Evolutionary conservation across 2,888 invertebrate genomes (phyloP), one percentile per base, ranked within the genome.

Genomic region (Hirtodrosophila histrioides): DNA sequence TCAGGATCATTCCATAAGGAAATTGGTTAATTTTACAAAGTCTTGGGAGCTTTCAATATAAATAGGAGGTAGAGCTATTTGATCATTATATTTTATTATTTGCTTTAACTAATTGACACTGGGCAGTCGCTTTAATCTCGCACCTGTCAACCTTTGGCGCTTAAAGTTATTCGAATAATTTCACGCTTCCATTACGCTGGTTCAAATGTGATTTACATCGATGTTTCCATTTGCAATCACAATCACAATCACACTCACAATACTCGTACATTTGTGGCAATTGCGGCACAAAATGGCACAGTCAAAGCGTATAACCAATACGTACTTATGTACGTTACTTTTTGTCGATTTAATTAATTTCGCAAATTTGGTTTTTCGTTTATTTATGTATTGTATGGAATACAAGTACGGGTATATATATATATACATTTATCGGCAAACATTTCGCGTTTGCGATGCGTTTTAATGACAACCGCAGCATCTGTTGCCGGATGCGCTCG

Each of bases 291-390:
- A 37, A 57, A 49, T 51, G 62, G 67, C 67, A 44, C 67, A 69
- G 55, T 69, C 65, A 80, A 72, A 67, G 75, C 75, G 64, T 64
- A 60, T 67, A 79, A 77, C 68, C 75, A 56, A 61, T 69, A 9
- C 31, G 31, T 9, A 48, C 56, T 62, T 49, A 49, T 70, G 46
- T 71, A 49, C 74, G 46, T 71, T 82, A 71, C 79, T 77, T 72
- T 65, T 57, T 75, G 72, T 78, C 81, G 77, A 82, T 85, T 82
- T 85, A 85, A 82, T 82, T 82, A 82, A 82, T 77, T 85, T 82
- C 69, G 83, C 65, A 85, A 79, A 77, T 72, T 81, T 69, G 68
- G 69, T 77, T 74, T 79, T 66, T 78, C 69, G 65, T 66, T 82
- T 77, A 81, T 78, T 78, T 81, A 81, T 84, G 62, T 63, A 71